Evolutionary conservation across 2,888 invertebrate genomes (phyloP), one percentile per base, ranked within the genome.

Genomic region (Nomada fucata): DNA sequence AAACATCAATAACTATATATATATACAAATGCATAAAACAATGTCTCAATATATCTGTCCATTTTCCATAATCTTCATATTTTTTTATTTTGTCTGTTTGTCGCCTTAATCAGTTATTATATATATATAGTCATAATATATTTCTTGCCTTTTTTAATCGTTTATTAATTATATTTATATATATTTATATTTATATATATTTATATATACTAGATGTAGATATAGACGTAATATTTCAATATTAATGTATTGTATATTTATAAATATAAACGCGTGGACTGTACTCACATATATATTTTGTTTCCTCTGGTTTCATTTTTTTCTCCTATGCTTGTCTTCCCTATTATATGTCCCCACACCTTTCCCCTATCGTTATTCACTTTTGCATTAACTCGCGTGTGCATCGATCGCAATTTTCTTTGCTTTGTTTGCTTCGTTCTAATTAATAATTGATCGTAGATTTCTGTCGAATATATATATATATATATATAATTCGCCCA

Each of bases 1-100:
- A 93, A 94, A 93, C 92, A 92, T 92, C 91, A 92, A 93, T 93
- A 93, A 92, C 92, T 93, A 93, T 93, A 91, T 93, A 91, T 57
- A 93, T 93, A 92, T 93, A 94, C 93, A 93, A 93, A 93, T 93
- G 91, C 92, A 92, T 93, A 92, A 93, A 93, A 93, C 92, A 92
- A 92, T 91, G 91, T 90, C 81, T 90, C 85, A 89, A 91, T 91
- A 90, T 91, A 88, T 89, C 85, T 86, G 86, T 90, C 88, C 83
- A 85, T 90, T 84, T 73, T 89, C 80, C 86, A 88, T 89, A 90
- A 91, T 90, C 87, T 84, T 84, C 78, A 88, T 90, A 89, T 88
- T 65, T 72, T 86, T 82, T 89, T 79, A 86, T 89, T 80, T 72
- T 76, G 59, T 79, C 64, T 76, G 79, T 72, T 80, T 72, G 72